Conservation (phyloP, 2,797 vertebrate genomes). For the Falco biarmicus region DNA sequence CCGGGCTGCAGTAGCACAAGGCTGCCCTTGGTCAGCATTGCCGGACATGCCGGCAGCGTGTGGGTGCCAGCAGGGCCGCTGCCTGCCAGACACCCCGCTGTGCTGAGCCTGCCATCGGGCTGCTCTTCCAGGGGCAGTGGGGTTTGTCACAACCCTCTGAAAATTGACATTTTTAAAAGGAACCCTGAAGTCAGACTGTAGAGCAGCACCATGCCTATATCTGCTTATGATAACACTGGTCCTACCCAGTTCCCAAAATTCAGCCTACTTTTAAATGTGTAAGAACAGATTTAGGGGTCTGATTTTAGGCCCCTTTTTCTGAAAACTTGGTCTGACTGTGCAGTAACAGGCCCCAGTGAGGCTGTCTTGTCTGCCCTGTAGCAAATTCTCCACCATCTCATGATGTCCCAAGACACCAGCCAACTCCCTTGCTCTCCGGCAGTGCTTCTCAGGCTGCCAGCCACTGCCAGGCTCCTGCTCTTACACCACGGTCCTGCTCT, state of each 20-base stretch:
- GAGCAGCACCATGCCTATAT: not conserved
- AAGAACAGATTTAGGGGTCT: not conserved
- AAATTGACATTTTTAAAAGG: not conserved
- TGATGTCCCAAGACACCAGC: not conserved
- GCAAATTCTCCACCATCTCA: not conserved
- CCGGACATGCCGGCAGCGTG: not conserved
- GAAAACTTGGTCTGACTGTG: not conserved
- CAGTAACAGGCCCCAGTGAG: not conserved
- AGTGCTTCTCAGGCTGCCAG: not conserved
- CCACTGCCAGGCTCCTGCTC: not conserved
- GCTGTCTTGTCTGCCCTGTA: not conserved
- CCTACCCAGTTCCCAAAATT: not conserved
- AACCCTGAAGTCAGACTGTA: not conserved
- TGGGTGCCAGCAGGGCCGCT: not conserved
- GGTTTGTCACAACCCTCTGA: not conserved
- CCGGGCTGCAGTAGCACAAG: accelerated
- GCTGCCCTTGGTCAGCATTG: not conserved
- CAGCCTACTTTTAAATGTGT: not conserved
- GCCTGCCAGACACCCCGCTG: not conserved
- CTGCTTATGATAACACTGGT: not conserved
- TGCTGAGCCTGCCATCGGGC: not conserved
- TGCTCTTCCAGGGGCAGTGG: not conserved
- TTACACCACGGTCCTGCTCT: not conserved
- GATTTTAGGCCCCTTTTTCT: not conserved
- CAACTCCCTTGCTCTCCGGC: not conserved